Evolutionary conservation across 2,888 invertebrate genomes (phyloP).

Genomic region (Sinelater perroti): DNA sequence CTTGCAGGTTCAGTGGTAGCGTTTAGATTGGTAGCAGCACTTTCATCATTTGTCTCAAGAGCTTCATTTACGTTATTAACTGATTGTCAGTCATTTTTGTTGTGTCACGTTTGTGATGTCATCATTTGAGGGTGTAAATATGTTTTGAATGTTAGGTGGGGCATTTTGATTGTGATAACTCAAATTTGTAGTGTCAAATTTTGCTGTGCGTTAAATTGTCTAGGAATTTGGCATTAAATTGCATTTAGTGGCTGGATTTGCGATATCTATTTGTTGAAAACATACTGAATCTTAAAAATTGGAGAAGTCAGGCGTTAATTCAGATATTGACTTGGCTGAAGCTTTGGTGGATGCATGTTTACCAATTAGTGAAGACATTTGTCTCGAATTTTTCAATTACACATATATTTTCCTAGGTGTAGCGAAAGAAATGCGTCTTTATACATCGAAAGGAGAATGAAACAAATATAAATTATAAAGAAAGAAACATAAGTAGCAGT

Average conservation of each 20-base stretch:
- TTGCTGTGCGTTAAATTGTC: neutral
- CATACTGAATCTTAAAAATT: slow-evolving; percentile 5
- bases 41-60: slow-evolving; percentile 1
- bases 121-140: neutral
- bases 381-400: too few species aligned
- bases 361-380: slow-evolving; percentile 5
- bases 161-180: neutral
- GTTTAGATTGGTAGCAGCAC: neutral
- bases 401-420: too few species aligned
- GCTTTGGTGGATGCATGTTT: slow-evolving; percentile 5
- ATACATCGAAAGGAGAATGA: too few species aligned
- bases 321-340: slow-evolving; percentile 1
- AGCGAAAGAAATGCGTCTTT: too few species aligned
- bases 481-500: too few species aligned
- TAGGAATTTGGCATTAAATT: slow-evolving; percentile 1
- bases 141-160: neutral
- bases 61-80: neutral
- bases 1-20: neutral
- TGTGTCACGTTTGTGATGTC: neutral
- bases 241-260: slow-evolving; percentile 1
- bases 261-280: slow-evolving; percentile 8
- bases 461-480: too few species aligned
- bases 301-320: neutral
- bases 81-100: neutral
- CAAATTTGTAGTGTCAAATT: slow-evolving; percentile 2